Base-by-base conservation (phyloP, 2,113 vertebrate species). In the Eurystomus gularis region DNA sequence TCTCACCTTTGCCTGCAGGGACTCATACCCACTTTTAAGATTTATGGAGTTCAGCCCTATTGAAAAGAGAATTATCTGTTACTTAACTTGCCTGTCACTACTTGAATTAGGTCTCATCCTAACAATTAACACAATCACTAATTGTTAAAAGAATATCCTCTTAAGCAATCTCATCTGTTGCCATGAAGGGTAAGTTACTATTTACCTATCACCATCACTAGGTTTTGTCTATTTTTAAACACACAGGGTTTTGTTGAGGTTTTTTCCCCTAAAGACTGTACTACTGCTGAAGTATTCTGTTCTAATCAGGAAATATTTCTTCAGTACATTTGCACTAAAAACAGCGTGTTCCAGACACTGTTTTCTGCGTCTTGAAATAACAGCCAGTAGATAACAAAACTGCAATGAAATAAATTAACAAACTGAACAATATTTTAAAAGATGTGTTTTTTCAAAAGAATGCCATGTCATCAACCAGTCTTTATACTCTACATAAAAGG, bases 251-350 rank as follows among this genome's bases (percentile, higher is more conserved):
- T 72, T 17, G 1, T n/a, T 65, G 8, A 8, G 17, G 37, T 31
- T 73, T 52, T 75, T 20, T 21, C 3, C 17, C 6, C 13, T 28
- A 35, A 25, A 57, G 69, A 3, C 26, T 76, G 2, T 31, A 31
- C 21, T 39, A 4, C 17, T 91, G 19, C 37, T 33, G 1, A 85
- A 88, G 28, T 61, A 57, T 52, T 51, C 48, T 71, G 5, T 90
- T 92, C 57, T 46, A 93, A 94, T 88, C 57, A 54, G 13, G n/a
- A 77, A 82, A n/a, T 88, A 84, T 90, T 93, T 91, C 80, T 80
- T 92, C 49, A 65, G n/a, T 48, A 77, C 8, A 5, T 52, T 82
- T 77, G 5, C 48, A 77, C 71, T 82, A 82, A 90, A 90, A 54
- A 80, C 18, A 81, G 13, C 35, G 7, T 54, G 80, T 82, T 96